Conservation (phyloP, 2,888 invertebrate genomes). For the Leptinotarsa haldemani region DNA sequence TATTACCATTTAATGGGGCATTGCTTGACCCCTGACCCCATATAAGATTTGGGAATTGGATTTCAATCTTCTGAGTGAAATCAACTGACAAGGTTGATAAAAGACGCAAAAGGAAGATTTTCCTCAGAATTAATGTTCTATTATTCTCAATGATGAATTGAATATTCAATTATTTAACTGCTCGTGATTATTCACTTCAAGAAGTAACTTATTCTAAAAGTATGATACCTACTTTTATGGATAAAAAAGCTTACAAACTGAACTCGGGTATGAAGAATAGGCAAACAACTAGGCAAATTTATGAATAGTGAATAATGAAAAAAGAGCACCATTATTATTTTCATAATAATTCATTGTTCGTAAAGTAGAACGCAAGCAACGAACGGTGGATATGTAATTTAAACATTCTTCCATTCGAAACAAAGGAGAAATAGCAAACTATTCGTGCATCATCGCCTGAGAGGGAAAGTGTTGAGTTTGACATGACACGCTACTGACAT, state of each 20-base stretch:
- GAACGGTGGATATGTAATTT: constrained; percentile 28
- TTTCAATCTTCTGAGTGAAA: no score
- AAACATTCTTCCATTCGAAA: constrained; percentile 29
- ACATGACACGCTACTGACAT: neutral
- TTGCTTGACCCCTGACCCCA: no score
- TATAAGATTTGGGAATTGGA: no score
- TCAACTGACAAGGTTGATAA: no score
- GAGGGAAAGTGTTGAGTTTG: constrained; percentile 28
- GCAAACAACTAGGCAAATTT: constrained; percentile 11
- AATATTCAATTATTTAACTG: neutral
- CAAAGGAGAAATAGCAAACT: constrained; percentile 24
- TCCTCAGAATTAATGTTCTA: no score
- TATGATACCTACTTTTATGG: neutral
- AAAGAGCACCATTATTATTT: constrained; percentile 28
- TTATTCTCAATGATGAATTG: neutral
- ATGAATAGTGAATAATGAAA: constrained; percentile 25
- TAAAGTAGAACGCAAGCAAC: constrained; percentile 32
- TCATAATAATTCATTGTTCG: constrained; percentile 31
- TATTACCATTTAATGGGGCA: no score
- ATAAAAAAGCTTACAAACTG: neutral
- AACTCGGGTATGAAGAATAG: constrained; percentile 15
- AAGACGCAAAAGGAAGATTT: no score
- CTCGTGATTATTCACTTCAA: neutral
- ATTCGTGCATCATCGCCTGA: constrained; percentile 18
- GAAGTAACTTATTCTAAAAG: neutral